A percentile compares a stretch with the other conserved stretches of the same genome.
phyloP scores from a whole-genome alignment of 2,113 vertebrate genomes.

The Platysternon megacephalum region DNA sequence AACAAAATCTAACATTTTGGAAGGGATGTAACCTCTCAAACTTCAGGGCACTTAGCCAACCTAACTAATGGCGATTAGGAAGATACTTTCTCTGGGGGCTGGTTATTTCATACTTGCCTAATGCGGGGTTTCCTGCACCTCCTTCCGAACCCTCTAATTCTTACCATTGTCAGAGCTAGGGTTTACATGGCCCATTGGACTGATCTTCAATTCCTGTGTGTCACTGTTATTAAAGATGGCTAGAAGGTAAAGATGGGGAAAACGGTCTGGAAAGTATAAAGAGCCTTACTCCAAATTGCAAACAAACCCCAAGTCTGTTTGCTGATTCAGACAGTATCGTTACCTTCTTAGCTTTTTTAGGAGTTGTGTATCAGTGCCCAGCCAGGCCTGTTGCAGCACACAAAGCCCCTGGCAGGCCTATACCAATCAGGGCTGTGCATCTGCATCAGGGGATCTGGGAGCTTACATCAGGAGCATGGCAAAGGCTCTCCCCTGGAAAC shows the following conservation, averaged over 20 bases:
- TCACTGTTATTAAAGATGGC: background rate
- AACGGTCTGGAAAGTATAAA: background rate
- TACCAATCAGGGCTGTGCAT: background rate
- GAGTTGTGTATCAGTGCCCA: background rate
- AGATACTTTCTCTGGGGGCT: background rate
- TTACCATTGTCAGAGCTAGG: background rate
- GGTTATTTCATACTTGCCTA: background rate
- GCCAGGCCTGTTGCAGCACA: background rate
- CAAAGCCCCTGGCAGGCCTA: background rate
- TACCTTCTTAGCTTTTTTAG: background rate
- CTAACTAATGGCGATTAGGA: background rate
- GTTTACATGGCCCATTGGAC: background rate
- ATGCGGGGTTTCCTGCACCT: background rate
- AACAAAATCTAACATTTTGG: background rate
- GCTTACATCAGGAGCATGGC: background rate
- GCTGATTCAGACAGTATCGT: background rate
- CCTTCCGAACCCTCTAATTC: background rate
- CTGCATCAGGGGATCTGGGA: background rate
- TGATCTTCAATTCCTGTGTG: background rate
- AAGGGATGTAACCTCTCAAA: background rate
- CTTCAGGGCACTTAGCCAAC: background rate
- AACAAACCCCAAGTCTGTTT: background rate
- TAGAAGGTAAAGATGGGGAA: background rate
- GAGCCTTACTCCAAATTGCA: rapidly evolving
- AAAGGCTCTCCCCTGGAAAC: background rate